A percentile compares a stretch with the other conserved stretches of the same genome.
These are phyloP conservation scores for Heliangelus exortis DNA, from an alignment of 2,797 vertebrate species.

Conservation along the genomic window DNA sequence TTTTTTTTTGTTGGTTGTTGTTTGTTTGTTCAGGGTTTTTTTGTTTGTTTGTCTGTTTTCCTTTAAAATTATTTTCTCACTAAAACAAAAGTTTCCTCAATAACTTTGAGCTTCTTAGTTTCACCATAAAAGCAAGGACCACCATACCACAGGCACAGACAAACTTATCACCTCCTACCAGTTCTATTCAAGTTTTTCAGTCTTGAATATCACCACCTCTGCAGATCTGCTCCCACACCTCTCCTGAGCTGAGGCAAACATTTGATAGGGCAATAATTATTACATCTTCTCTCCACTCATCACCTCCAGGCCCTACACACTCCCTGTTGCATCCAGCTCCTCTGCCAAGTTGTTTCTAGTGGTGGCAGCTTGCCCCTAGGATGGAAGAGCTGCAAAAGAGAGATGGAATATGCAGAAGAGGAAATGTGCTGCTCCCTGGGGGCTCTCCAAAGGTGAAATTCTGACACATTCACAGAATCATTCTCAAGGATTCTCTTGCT, in stretches of 20 bases:
- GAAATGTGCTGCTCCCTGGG: neutral
- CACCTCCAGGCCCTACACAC: neutral
- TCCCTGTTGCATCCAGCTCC: neutral
- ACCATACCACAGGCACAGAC: neutral
- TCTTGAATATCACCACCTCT: neutral
- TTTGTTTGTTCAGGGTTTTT: too few relatives aligned
- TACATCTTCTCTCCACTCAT: neutral
- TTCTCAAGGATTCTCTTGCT: neutral
- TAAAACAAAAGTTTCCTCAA: neutral
- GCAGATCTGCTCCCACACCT: neutral
- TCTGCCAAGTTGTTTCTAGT: neutral
- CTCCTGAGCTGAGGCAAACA: neutral
- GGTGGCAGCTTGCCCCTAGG: neutral
- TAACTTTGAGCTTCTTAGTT: neutral
- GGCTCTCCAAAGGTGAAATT: neutral
- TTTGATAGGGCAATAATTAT: neutral
- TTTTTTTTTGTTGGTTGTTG: neutral
- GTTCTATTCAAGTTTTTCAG: neutral
- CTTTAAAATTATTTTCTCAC: neutral
- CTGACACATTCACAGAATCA: neutral
- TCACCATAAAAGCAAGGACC: conserved; percentile 16
- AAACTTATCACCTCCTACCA: conserved; percentile 51
- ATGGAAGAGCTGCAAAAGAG: neutral
- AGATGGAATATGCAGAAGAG: fast-evolving
- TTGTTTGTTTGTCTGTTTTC: too few relatives aligned